Base-by-base conservation (phyloP, 2,113 vertebrate genomes). In the Erpornis zantholeuca region DNA sequence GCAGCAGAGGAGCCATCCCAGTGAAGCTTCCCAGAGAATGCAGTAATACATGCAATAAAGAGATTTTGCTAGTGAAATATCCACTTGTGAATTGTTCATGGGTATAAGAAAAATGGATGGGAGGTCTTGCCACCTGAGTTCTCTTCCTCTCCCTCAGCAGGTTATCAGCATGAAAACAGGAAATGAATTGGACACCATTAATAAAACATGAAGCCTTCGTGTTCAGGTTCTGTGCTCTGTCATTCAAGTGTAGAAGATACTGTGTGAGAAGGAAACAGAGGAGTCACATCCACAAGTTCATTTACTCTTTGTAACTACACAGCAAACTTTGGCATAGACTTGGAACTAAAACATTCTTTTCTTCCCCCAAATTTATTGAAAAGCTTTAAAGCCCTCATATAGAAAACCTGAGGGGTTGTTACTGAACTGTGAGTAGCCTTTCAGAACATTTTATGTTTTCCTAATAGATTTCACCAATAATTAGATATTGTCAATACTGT, bases 91-190 rank as follows among this genome's bases (percentile, higher is more conserved):
- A 79, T 90, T 59, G 79, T 65, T 93, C 38, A 66, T 91, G 86
- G 91, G 91, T 96, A 57, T 70, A 95, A 92, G 92, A 87, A 89
- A 89, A 72, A 77, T 45, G 94, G 94, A 96, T 93, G 92, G 33
- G 88, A 79, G 95, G 95, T 95, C 94, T 98, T 97, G 96, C 97
- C 97, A 97, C 97, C 97, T 98, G 97, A 97, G 91, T 97, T 97
- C 97, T 92, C 96, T 96, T 97, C 96, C 96, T 97, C 95, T 97
- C 97, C 93, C 86, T 94, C 71, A 4, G 97, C 59, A 94, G 97
- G 97, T 98, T 98, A 98, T 98, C 98, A 98, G 98, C 97, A 94
- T 98, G 98, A 98, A 98, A 97, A 97, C 98, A 98, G 98, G 97
- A 97, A 98, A 96, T 54, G 96, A 94, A 96, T 97, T 96, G 98